Percentiles rank a stretch among this genome's conserved stretches.
Evolutionary conservation across 2,113 vertebrate species (phyloP).

Genomic region (Heterocephalus glaber): DNA sequence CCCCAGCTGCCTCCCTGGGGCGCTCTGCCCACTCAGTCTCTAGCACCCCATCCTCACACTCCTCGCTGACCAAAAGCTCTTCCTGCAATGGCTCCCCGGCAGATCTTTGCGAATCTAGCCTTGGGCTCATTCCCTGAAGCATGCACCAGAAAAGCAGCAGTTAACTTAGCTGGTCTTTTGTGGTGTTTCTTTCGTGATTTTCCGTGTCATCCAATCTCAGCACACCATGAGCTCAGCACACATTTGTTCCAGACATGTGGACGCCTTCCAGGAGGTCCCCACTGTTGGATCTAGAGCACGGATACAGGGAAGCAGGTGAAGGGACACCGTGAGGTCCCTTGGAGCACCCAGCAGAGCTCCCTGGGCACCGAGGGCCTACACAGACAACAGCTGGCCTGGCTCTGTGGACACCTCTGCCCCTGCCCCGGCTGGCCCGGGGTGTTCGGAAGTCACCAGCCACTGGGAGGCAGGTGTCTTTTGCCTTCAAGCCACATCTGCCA

Average conservation of each 20-base stretch:
- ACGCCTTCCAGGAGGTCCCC: background rate
- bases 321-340: background rate
- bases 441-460: background rate
- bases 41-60: background rate
- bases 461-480: background rate
- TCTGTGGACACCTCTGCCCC: background rate
- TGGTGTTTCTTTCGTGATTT: background rate
- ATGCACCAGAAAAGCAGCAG: accelerated
- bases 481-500: background rate
- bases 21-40: background rate
- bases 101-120: background rate
- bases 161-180: background rate
- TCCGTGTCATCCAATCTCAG: background rate
- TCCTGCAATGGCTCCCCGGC: background rate
- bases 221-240: background rate
- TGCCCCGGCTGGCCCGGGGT: background rate
- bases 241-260: background rate
- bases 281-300: background rate
- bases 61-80: background rate
- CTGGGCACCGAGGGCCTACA: background rate
- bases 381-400: background rate
- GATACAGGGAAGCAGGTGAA: background rate
- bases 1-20: background rate
- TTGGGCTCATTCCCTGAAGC: background rate
- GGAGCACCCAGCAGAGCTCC: background rate